phyloP scores from a whole-genome alignment of 2,113 vertebrate genomes.

The Perca fluviatilis region DNA sequence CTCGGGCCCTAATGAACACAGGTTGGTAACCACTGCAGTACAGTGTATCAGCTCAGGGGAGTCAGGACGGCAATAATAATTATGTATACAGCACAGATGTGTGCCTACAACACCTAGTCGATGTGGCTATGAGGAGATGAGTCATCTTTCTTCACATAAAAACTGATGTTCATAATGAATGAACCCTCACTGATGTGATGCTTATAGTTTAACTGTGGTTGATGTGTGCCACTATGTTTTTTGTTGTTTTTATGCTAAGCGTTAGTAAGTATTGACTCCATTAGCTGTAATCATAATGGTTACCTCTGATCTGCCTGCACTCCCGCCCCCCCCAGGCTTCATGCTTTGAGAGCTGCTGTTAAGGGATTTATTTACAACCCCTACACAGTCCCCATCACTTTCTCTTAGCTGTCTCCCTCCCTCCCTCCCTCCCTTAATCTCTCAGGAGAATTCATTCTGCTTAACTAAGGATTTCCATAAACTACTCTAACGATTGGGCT shows the following conservation, averaged over 20 bases:
- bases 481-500: slow-evolving; percentile 34
- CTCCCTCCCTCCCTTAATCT: slow-evolving; percentile 13
- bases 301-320: slow-evolving; percentile 38
- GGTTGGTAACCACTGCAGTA: background rate
- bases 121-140: slow-evolving; percentile 29
- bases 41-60: background rate
- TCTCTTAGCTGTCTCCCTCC: slow-evolving; percentile 20
- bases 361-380: slow-evolving; percentile 71
- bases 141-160: slow-evolving; percentile 39
- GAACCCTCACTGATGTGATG: slow-evolving; percentile 5
- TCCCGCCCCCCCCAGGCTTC: slow-evolving; percentile 5
- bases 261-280: slow-evolving; percentile 31
- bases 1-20: background rate
- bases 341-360: slow-evolving; percentile 58
- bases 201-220: slow-evolving; percentile 18
- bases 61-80: slow-evolving; percentile 17
- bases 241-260: slow-evolving; percentile 15
- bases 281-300: slow-evolving; percentile 50
- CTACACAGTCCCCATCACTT: slow-evolving; percentile 43
- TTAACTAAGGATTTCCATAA: slow-evolving; percentile 72
- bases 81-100: slow-evolving; percentile 32
- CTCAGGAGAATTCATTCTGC: slow-evolving; percentile 63
- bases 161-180: slow-evolving; percentile 18
- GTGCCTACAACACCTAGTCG: background rate
- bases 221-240: background rate